Conservation (phyloP, 2,113 vertebrate genomes). For the Okapia johnstoni region DNA sequence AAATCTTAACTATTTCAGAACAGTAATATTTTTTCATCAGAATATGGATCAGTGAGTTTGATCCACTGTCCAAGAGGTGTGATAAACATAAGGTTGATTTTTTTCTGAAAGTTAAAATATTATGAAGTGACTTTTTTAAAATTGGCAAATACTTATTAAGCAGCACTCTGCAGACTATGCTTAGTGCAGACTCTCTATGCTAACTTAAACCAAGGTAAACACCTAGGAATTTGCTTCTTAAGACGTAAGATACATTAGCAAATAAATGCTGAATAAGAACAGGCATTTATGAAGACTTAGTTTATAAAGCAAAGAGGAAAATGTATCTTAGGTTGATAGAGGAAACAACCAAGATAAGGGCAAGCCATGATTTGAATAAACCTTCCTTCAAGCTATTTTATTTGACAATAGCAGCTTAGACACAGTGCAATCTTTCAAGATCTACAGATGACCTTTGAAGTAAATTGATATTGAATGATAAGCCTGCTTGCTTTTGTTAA, state of each 20-base stretch:
- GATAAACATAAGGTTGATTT: neutral
- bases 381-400: neutral
- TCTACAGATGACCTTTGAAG: neutral
- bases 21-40: neutral
- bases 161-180: neutral
- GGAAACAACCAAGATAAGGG: neutral
- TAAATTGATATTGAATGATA: neutral
- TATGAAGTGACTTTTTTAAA: neutral
- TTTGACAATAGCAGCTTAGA: neutral
- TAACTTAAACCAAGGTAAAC: neutral
- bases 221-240: neutral
- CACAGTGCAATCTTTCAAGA: neutral
- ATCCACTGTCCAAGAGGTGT: neutral
- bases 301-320: neutral
- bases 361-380: neutral
- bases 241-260: neutral
- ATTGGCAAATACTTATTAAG: neutral
- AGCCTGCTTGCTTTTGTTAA: neutral
- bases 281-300: neutral
- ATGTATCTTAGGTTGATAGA: neutral
- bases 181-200: neutral
- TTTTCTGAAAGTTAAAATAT: neutral
- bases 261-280: neutral
- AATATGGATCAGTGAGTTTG: neutral
- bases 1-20: conserved; percentile 7